Conservation (phyloP, 2,888 invertebrate species). For the Dasysyrphus albostriatus region DNA sequence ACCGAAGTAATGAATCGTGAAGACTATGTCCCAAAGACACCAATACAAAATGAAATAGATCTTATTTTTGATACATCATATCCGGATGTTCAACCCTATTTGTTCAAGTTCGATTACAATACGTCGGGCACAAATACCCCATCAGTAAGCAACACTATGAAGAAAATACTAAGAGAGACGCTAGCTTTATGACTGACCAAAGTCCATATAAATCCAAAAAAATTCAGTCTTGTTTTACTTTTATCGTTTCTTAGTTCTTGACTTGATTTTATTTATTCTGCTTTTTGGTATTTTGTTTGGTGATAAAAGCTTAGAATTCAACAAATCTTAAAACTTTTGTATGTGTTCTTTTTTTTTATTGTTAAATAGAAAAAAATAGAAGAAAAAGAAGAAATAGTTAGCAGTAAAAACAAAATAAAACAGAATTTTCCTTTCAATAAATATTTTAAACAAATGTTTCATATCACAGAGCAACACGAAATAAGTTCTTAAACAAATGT, state of each 20-base stretch:
- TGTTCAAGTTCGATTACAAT: constrained; percentile 95
- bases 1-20: constrained; percentile 98
- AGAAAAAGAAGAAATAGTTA: neutral
- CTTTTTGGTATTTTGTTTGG: constrained; percentile 1
- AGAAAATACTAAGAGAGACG: constrained; percentile 94
- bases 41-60: constrained; percentile 95
- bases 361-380: constrained; percentile 7
- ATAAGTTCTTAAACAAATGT: constrained; percentile 49
- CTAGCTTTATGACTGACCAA: constrained; percentile 88
- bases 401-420: constrained; percentile 8
- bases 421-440: constrained; percentile 2
- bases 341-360: neutral
- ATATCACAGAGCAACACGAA: constrained; percentile 66
- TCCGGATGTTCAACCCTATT: constrained; percentile 97
- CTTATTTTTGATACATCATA: constrained; percentile 97
- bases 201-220: constrained; percentile 45
- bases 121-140: constrained; percentile 91
- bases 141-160: constrained; percentile 94
- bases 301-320: neutral
- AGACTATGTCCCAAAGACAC: constrained; percentile 98
- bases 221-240: constrained; percentile 44
- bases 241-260: constrained; percentile 58
- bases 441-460: constrained; percentile 46
- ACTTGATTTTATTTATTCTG: constrained; percentile 40
- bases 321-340: neutral